Evolutionary conservation across 2,797 vertebrate genomes (phyloP).

Genomic region (Acridotheres tristis): DNA sequence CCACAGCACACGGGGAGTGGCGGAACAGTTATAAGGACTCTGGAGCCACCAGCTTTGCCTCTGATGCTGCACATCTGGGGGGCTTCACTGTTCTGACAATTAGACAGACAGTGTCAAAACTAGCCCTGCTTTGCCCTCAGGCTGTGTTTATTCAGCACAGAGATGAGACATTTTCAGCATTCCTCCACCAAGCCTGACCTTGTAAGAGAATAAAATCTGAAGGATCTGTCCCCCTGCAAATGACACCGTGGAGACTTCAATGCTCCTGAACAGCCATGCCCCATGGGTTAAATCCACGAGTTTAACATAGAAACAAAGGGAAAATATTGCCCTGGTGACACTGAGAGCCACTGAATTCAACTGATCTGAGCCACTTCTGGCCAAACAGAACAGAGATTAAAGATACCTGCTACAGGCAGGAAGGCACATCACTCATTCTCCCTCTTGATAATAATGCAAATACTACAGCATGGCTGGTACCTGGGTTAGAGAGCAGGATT

Average conservation of each 20-base stretch:
- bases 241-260: not conserved
- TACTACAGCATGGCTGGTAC: not conserved
- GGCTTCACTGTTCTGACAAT: not conserved
- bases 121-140: not conserved
- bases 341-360: not conserved
- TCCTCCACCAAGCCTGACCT: not conserved
- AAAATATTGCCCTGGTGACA: not conserved
- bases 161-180: conserved; percentile 49
- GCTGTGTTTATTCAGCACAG: conserved; percentile 18
- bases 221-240: not conserved
- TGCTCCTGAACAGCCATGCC: not conserved
- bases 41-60: not conserved
- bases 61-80: not conserved
- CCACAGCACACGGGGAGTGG: not conserved
- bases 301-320: not conserved
- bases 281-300: not conserved
- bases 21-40: not conserved
- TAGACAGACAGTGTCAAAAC: conserved; percentile 14
- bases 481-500: accelerated
- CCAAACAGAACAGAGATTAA: not conserved
- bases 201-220: conserved; percentile 14
- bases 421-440: not conserved
- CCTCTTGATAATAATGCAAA: not conserved
- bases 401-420: not conserved
- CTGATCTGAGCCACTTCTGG: not conserved